Base-by-base conservation (phyloP, 2,888 invertebrate genomes). In the Lasioglossum calceatum region DNA sequence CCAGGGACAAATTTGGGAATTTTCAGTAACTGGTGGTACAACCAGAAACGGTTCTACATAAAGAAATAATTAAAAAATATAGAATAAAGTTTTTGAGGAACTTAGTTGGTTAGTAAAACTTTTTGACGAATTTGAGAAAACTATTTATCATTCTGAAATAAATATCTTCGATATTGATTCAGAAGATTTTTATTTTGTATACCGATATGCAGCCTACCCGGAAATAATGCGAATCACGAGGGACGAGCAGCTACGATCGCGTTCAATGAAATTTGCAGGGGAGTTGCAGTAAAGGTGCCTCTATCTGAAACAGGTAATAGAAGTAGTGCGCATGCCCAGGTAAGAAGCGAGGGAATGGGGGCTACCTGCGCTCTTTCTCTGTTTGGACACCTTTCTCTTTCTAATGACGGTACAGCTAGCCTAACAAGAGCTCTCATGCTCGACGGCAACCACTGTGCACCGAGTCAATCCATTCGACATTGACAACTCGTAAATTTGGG, bases 391-490 rank as follows among this genome's bases (percentile, higher is more conserved):
- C 67, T 67, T 67, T 67, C 67, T 67, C 67, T 36, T 67, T 67
- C 36, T 36, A 67, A 36, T 23, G 67, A 75, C 50, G 27, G 47
- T 12, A 36, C 74, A 54, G 67, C 67, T 19, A 44, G 74, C 27
- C 32, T 75, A 75, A 75, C 74, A 54, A 75, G 74, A 32, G 32
- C 74, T 32, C 50, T 47, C 74, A 50, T 50, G 47, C 73, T 36
- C 67, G 19, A 32, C 67, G 36, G 32, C 19, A 19, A 36, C 67
- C 67, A 23, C 67, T 32, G 32, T 19, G 36, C 67, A 8, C 36
- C 67, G 67, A 64, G 64, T 67, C 36, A 23, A 67, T 67, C 16
- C 36, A 10, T 10, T 19, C 36, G 67, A 36, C 67, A 19, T 36
- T 67, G 67, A 67, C 67, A 36, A 67, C 16, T 67, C 32, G 16